Conservation (phyloP, 2,888 invertebrate genomes). For the Actias luna region DNA sequence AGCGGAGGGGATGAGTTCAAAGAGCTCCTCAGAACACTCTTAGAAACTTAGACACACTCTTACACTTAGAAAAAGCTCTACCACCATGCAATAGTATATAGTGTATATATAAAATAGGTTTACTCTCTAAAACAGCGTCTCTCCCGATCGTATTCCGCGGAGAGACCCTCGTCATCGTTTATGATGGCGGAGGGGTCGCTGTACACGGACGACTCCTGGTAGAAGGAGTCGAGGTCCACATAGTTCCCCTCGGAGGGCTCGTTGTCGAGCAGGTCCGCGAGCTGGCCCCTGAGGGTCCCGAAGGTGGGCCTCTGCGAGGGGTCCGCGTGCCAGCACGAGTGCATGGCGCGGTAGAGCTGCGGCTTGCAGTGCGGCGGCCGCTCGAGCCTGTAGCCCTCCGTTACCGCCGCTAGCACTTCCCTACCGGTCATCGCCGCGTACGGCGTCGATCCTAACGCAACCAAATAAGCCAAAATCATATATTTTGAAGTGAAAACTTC, state of each 20-base stretch:
- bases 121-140: slow-evolving; percentile 72
- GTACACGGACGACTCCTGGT: slow-evolving; percentile 83
- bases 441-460: slow-evolving; percentile 91
- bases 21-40: too few relatives aligned
- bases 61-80: too few relatives aligned
- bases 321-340: slow-evolving; percentile 84
- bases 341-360: slow-evolving; percentile 74
- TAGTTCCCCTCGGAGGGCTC: slow-evolving; percentile 84
- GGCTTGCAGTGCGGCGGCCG: slow-evolving; percentile 90
- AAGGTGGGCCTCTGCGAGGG: slow-evolving; percentile 88
- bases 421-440: slow-evolving; percentile 92
- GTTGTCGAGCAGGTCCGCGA: slow-evolving; percentile 83
- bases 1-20: too few relatives aligned
- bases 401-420: slow-evolving; percentile 90
- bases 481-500: too few relatives aligned
- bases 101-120: slow-evolving; percentile 35
- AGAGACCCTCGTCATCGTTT: slow-evolving; percentile 73
- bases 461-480: too few relatives aligned
- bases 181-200: slow-evolving; percentile 79
- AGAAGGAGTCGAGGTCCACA: slow-evolving; percentile 86
- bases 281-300: slow-evolving; percentile 80
- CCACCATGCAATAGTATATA: too few relatives aligned
- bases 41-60: too few relatives aligned
- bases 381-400: slow-evolving; percentile 89
- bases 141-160: slow-evolving; percentile 74